Percentiles rank a stretch among this genome's conserved stretches.
Conservation (phyloP, 2,113 vertebrate genomes). For the Nycticebus coucang region DNA sequence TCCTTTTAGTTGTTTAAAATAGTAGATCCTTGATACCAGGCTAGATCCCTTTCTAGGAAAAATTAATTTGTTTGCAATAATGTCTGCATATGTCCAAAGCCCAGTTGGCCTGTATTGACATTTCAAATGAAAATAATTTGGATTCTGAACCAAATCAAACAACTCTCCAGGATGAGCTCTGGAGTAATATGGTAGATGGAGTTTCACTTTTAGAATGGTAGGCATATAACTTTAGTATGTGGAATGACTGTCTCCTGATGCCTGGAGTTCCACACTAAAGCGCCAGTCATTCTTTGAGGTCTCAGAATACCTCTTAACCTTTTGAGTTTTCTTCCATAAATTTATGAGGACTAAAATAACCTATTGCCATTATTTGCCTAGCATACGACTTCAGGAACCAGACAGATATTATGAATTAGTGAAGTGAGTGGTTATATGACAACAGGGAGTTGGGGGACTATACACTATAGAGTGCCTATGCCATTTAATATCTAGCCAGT, state of each 20-base stretch:
- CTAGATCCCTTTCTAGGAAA: neutral
- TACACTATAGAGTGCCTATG: neutral
- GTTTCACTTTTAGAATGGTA: neutral
- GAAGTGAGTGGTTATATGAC: neutral
- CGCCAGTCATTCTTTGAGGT: neutral
- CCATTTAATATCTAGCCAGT: neutral
- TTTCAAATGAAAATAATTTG: slow-evolving; percentile 55
- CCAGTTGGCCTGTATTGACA: slow-evolving; percentile 19
- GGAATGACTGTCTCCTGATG: neutral
- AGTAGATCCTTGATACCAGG: neutral
- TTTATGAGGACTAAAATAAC: neutral
- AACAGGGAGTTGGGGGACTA: neutral
- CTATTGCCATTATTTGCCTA: neutral
- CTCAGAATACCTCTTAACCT: neutral
- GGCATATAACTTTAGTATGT: neutral
- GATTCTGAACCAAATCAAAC: slow-evolving; percentile 51
- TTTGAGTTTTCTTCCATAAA: neutral
- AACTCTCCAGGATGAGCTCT: neutral
- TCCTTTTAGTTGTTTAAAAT: slow-evolving; percentile 33
- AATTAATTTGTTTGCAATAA: slow-evolving; percentile 32
- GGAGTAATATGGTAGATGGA: neutral
- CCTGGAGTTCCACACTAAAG: neutral
- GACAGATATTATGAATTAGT: neutral
- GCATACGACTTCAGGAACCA: neutral
- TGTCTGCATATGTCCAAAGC: slow-evolving; percentile 21